Percentiles rank a stretch among this genome's conserved stretches.
phyloP scores from a whole-genome alignment of 2,797 vertebrate genomes.

The Sus cebifrons region DNA sequence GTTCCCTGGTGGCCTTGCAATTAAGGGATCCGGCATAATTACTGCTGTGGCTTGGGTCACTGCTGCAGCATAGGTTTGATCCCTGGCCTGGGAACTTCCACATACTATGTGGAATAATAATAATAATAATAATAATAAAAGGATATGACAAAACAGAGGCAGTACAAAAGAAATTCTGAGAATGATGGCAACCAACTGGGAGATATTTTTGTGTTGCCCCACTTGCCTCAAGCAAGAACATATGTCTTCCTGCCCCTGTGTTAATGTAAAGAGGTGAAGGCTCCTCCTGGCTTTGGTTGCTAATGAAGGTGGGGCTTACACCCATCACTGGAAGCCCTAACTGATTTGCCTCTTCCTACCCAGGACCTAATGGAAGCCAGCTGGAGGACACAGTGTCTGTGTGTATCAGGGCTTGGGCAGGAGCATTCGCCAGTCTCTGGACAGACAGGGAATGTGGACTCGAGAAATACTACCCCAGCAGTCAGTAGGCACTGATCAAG shows the following conservation, averaged over 20 bases:
- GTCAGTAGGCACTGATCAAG: not conserved
- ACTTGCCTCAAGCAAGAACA: not conserved
- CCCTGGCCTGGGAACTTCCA: too few species aligned
- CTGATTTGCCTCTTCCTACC: not conserved
- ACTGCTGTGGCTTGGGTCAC: too few species aligned
- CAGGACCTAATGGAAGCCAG: not conserved
- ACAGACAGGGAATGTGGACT: not conserved
- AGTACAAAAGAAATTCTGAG: not conserved
- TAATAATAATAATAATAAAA: too few species aligned
- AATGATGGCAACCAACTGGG: not conserved
- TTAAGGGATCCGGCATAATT: too few species aligned
- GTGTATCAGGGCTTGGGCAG: not conserved
- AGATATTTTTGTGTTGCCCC: not conserved
- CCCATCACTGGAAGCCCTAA: not conserved
- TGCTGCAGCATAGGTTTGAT: too few species aligned
- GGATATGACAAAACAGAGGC: not conserved
- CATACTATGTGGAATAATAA: too few species aligned
- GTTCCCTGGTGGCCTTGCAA: too few species aligned
- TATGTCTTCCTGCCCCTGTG: not conserved
- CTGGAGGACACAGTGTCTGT: not conserved
- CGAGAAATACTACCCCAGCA: not conserved
- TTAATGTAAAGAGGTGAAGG: not conserved
- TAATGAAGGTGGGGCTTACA: slow-evolving; percentile 10
- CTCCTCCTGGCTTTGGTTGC: not conserved
- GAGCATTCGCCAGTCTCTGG: not conserved